Evolutionary conservation across 2,113 vertebrate species (phyloP), one percentile per base, ranked within the genome.

Genomic region (Nerophis lumbriciformis): DNA sequence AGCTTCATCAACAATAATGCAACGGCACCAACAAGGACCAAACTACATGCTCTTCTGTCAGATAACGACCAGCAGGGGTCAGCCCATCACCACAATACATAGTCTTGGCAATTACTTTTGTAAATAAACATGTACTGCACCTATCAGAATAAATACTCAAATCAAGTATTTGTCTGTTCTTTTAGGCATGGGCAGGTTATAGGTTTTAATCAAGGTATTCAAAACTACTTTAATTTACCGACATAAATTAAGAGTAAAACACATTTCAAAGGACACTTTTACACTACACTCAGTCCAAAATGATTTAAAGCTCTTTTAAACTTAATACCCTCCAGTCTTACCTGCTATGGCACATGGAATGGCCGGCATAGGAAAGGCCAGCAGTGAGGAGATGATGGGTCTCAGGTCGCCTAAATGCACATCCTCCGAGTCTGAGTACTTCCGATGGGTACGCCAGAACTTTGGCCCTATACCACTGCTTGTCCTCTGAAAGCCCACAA

Each of bases 381-480:
- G 72, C 37, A 98, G 84, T 6, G 88, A 77, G 8, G 85, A 49
- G 53, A 63, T 84, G 53, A 95, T 82, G 6, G 93, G 93, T 60
- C 85, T 88, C 73, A 99, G 83, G 59, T 79, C 85, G 39, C 51
- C 72, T 72, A 94, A 77, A 2, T 85, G 83, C 35, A 96, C 87
- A 55, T 90, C 89, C 84, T 97, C 95, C 6, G 86, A 94, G 80
- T 97, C 95, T 6, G 86, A 94, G 80, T 1, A 92, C 81, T 56
- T 94, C 91, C 15, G 94, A 92, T 21, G 89, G 71, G 60, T 91
- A 92, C 1, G 83, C 84, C 81, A 91, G 50, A 55, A 98, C 77
- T 0, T 90, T 89, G 48, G 92, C 93, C 39, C 96, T 89, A 83
- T 98, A 98, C 96, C 96, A 98, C 69, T 91, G 90, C 54, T 88